Evolutionary conservation across 2,113 vertebrate species (phyloP).

Genomic region (Rattus norvegicus): GRCr8 NC_086028.1:51408001-51408500

Average conservation of each 20-base stretch:
- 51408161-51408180: not conserved
- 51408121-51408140: not conserved
- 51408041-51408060: conserved; percentile 6
- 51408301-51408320: not conserved
- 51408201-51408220: not conserved
- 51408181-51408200: not conserved
- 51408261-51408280: not conserved
- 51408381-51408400: not conserved
- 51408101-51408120: not conserved
- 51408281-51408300: not conserved
- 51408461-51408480: not conserved
- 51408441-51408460: not conserved
- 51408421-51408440: not conserved
- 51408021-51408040: not conserved
- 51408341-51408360: not conserved
- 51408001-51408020: conserved; percentile 7
- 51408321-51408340: not conserved
- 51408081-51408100: not conserved
- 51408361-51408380: not conserved
- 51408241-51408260: not conserved
- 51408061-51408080: not conserved
- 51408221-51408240: not conserved
- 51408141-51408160: not conserved
- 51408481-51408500: not conserved
- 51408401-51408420: not conserved